Percentiles rank a stretch among this genome's conserved stretches.
Evolutionary conservation across 2,888 invertebrate genomes (phyloP).

Genomic region (Plemyria rubiginata): DNA sequence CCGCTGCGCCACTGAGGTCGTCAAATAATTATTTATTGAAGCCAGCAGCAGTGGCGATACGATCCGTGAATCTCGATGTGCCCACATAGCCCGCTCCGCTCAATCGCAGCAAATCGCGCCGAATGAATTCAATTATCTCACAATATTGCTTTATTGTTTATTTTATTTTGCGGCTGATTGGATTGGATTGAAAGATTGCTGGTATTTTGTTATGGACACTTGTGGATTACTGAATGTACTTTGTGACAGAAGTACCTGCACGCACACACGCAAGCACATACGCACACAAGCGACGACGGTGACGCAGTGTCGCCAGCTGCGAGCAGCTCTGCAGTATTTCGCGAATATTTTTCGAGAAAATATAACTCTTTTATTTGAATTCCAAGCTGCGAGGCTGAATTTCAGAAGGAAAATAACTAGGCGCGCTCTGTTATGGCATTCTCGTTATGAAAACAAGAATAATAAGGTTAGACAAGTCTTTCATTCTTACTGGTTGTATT

Average conservation of each 20-base stretch:
- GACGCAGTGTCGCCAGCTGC: no score
- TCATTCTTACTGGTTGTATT: not conserved
- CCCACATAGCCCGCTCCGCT: conserved; percentile 11
- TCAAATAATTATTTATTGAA: no score
- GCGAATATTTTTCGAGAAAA: conserved; percentile 11
- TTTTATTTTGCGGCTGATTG: conserved; percentile 25
- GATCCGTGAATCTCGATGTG: no score
- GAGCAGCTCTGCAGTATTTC: not conserved
- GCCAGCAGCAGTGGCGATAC: no score
- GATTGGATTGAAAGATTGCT: conserved; percentile 19
- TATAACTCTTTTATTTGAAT: conserved; percentile 12
- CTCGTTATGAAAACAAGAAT: conserved; percentile 7
- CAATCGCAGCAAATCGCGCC: conserved; percentile 1
- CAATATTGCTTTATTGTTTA: conserved; percentile 24
- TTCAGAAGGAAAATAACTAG: conserved; percentile 3
- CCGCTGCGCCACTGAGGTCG: no score
- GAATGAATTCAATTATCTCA: conserved; percentile 29
- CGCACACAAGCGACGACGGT: no score
- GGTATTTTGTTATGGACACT: conserved; percentile 13
- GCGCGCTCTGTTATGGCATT: not conserved
- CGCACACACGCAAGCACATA: not conserved
- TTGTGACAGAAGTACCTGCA: conserved; percentile 1
- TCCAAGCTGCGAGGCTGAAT: conserved; percentile 6
- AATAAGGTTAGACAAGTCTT: not conserved
- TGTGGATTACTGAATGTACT: not conserved